phyloP scores from a whole-genome alignment of 1,140 invertebrate genomes.

The Bombus ignitus region DNA sequence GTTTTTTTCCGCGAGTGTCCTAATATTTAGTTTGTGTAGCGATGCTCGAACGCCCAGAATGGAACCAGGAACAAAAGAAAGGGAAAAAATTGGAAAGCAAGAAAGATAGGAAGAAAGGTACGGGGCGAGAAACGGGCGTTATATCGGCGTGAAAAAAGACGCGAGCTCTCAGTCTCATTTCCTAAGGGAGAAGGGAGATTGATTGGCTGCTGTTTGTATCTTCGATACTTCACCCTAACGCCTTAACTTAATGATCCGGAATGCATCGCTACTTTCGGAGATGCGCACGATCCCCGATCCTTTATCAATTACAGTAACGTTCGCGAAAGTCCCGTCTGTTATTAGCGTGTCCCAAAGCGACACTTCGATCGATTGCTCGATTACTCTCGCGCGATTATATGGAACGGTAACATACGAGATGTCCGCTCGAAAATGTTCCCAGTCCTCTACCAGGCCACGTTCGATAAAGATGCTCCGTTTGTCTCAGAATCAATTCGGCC shows the following conservation, averaged over 20 bases:
- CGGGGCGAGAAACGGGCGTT: background rate
- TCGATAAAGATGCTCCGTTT: background rate
- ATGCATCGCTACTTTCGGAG: conserved; percentile 42
- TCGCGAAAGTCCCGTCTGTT: background rate
- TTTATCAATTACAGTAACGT: conserved; percentile 48
- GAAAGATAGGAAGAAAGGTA: background rate
- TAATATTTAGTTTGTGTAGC: background rate
- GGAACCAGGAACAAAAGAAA: background rate
- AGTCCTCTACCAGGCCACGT: no score
- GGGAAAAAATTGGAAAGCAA: background rate
- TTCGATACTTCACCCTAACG: conserved; percentile 53
- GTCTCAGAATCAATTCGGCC: background rate
- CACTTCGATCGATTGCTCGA: conserved; percentile 8
- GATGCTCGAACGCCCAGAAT: no score
- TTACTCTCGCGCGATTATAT: conserved; percentile 15
- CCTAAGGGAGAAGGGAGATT: conserved; percentile 53
- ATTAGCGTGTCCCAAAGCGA: conserved; percentile 2
- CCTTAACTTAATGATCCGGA: conserved; percentile 56
- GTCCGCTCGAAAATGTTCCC: background rate
- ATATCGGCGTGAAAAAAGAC: conserved; percentile 31
- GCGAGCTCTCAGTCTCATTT: conserved; percentile 59
- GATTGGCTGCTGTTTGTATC: conserved; percentile 41
- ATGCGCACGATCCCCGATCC: conserved; percentile 14
- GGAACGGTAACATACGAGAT: conserved; percentile 1
- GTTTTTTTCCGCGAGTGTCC: background rate